Evolutionary conservation across 2,888 invertebrate species (phyloP).

Genomic region (Melieria picta): DNA sequence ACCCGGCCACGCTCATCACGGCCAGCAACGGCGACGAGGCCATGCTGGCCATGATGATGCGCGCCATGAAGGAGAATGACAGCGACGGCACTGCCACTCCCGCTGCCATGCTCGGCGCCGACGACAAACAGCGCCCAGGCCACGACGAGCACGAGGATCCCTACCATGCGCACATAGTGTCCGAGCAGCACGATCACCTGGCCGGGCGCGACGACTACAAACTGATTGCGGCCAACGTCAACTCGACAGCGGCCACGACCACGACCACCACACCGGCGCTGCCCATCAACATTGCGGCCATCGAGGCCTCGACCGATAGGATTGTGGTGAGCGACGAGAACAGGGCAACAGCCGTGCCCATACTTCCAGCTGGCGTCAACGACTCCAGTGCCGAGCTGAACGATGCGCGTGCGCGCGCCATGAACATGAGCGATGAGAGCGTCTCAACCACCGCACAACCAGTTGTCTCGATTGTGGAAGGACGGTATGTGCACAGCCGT

Average conservation of each 20-base stretch:
- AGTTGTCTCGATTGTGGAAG: conserved; percentile 57
- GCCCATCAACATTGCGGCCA: conserved; percentile 35
- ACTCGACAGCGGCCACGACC: conserved; percentile 30
- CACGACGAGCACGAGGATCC: conserved; percentile 54
- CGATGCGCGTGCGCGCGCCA: conserved; percentile 58
- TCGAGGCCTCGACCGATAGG: conserved; percentile 39
- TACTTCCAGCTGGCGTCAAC: neutral
- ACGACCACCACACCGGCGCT: conserved; percentile 39
- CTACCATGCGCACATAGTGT: conserved; percentile 61
- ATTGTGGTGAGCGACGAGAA: conserved; percentile 54
- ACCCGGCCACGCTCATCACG: conserved; percentile 60
- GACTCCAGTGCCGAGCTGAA: conserved; percentile 37
- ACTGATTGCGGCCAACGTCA: conserved; percentile 51
- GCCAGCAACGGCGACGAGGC: conserved; percentile 57
- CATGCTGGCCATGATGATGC: conserved; percentile 33
- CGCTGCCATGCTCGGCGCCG: neutral
- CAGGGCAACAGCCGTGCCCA: conserved; percentile 52
- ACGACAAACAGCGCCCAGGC: conserved; percentile 26
- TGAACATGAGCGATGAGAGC: conserved; percentile 54
- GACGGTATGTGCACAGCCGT: conserved; percentile 45
- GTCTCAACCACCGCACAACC: conserved; percentile 30
- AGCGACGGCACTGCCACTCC: conserved; percentile 25
- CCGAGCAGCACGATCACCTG: conserved; percentile 61
- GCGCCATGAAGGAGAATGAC: conserved; percentile 32
- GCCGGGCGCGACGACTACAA: conserved; percentile 62